Evolutionary conservation across 2,888 invertebrate genomes (phyloP).

Genomic region (Idaea biselata): DNA sequence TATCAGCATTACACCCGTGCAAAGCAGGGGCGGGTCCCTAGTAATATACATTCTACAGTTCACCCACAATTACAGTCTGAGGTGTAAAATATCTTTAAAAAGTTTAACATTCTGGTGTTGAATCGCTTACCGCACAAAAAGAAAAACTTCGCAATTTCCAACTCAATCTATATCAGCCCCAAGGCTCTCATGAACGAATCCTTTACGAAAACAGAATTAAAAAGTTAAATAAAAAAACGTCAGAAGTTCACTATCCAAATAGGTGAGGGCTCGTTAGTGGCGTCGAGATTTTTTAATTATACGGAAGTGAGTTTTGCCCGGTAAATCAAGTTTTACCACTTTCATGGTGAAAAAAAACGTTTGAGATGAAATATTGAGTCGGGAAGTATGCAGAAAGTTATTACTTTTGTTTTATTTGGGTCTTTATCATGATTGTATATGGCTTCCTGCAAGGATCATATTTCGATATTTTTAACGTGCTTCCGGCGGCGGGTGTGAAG

Average conservation of each 20-base stretch:
- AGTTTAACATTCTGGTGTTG: not conserved
- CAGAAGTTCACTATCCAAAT: slow-evolving; percentile 40
- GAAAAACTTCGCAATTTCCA: slow-evolving; percentile 13
- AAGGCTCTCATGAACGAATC: slow-evolving; percentile 28
- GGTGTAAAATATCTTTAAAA: not conserved
- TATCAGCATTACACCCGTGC: too few species aligned
- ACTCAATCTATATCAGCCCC: slow-evolving; percentile 26
- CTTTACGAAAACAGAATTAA: slow-evolving; percentile 30
- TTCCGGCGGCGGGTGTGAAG: too few species aligned
- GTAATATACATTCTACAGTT: too few species aligned
- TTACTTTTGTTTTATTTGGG: too few species aligned
- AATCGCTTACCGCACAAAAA: slow-evolving; percentile 12
- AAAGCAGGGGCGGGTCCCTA: too few species aligned
- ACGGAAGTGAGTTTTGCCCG: slow-evolving; percentile 47
- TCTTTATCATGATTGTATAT: too few species aligned
- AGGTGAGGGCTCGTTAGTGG: slow-evolving; percentile 57
- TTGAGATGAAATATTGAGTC: not conserved
- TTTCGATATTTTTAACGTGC: too few species aligned
- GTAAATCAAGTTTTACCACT: slow-evolving; percentile 20
- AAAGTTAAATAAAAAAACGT: slow-evolving; percentile 32
- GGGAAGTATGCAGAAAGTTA: not conserved
- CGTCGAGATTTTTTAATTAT: slow-evolving; percentile 58
- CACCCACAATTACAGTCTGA: too few species aligned
- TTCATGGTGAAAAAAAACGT: not conserved
- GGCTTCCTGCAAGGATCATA: too few species aligned